A percentile compares a stretch with the other conserved stretches of the same genome.
These are phyloP conservation scores for Athalia circularis DNA, from an alignment of 2,888 invertebrate genomes.

Conservation along the genomic window DNA sequence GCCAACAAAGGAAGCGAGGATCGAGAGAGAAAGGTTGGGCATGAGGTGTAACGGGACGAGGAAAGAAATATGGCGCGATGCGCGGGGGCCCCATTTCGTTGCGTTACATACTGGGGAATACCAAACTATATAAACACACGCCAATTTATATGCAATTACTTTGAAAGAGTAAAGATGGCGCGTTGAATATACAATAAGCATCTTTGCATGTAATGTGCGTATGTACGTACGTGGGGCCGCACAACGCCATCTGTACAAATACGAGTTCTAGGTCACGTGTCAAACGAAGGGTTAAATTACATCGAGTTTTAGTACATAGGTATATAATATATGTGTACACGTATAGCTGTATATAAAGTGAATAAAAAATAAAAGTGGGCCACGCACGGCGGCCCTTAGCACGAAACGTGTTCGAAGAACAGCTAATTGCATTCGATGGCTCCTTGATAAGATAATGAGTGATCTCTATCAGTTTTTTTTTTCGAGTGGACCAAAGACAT, in stretches of 20 bases:
- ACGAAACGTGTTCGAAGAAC: background rate
- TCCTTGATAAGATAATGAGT: background rate
- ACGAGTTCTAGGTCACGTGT: conserved; percentile 24
- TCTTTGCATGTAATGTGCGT: background rate
- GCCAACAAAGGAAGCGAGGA: conserved; percentile 12
- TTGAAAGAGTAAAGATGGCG: conserved; percentile 43
- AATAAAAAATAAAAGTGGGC: conserved; percentile 17
- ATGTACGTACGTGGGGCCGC: background rate
- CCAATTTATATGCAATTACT: conserved; percentile 44
- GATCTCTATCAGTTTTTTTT: background rate
- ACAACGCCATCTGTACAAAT: conserved; percentile 32
- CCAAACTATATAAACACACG: conserved; percentile 32
- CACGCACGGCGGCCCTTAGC: conserved; percentile 4
- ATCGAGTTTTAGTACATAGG: background rate
- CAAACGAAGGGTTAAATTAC: conserved; percentile 22
- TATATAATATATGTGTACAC: too few species aligned
- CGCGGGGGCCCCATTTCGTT: background rate
- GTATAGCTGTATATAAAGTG: background rate
- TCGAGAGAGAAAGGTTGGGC: background rate
- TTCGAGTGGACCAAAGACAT: too few species aligned
- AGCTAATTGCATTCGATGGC: conserved; percentile 12
- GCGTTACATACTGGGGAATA: conserved; percentile 5
- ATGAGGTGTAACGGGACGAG: background rate
- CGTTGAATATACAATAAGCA: conserved; percentile 33
- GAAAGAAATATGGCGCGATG: background rate